A percentile compares a stretch with the other conserved stretches of the same genome.
Evolutionary conservation across 2,113 vertebrate species (phyloP).

Genomic region (Hepsetus odoe): DNA sequence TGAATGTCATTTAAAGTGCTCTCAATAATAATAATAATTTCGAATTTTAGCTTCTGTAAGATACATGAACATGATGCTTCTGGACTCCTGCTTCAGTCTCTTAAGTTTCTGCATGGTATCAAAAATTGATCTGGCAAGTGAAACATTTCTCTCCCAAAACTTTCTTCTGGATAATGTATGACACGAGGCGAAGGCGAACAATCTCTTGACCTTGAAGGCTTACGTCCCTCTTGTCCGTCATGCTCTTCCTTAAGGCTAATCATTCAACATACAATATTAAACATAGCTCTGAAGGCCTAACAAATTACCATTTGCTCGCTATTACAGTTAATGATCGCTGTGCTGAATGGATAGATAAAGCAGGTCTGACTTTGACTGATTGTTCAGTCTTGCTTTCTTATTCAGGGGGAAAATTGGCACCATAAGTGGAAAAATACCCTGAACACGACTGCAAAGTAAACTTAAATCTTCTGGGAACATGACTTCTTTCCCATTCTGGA

Average conservation of each 20-base stretch:
- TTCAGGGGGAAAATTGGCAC: conserved; percentile 77
- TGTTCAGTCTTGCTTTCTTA: conserved; percentile 66
- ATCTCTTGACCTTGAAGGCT: conserved; percentile 67
- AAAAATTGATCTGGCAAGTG: background rate
- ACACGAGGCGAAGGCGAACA: conserved; percentile 54
- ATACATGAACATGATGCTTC: too few relatives aligned
- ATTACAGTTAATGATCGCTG: conserved; percentile 62
- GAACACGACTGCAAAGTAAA: conserved; percentile 54
- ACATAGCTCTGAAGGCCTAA: conserved; percentile 58
- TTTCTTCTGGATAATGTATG: conserved; percentile 48
- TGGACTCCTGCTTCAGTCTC: too few relatives aligned
- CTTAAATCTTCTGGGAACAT: conserved; percentile 45
- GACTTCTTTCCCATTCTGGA: background rate
- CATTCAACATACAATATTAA: conserved; percentile 63
- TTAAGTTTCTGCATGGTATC: too few relatives aligned
- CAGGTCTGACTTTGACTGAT: conserved; percentile 77
- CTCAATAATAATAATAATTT: too few relatives aligned
- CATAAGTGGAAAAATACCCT: conserved; percentile 64
- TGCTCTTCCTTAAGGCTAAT: conserved; percentile 60
- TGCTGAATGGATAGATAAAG: conserved; percentile 66
- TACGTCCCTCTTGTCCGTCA: conserved; percentile 36
- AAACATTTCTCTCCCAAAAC: background rate
- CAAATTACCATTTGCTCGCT: conserved; percentile 66
- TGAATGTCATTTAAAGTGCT: too few relatives aligned
- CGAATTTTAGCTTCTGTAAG: too few relatives aligned